These are phyloP conservation scores for Ostrea edulis DNA, from an alignment of 1,140 invertebrate species.

Conservation along the genomic window DNA sequence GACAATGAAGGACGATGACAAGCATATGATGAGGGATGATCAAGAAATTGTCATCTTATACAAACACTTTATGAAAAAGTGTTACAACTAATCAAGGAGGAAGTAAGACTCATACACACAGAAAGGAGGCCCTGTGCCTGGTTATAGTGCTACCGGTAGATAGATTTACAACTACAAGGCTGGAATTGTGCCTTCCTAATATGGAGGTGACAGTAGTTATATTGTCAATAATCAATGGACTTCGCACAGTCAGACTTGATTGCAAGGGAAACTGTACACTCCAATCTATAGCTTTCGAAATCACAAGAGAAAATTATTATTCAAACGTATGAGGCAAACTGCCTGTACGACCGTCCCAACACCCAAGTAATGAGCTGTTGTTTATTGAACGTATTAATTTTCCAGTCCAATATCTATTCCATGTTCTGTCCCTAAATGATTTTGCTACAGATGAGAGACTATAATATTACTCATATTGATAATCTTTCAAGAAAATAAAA, in stretches of 20 bases:
- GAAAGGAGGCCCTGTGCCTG: background rate
- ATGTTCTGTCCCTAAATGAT: background rate
- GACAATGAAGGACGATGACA: slow-evolving; percentile 1
- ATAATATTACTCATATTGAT: background rate
- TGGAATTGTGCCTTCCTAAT: slow-evolving; percentile 9
- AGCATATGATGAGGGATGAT: slow-evolving; percentile 26
- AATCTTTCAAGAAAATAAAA: background rate
- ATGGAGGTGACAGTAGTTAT: slow-evolving; percentile 9
- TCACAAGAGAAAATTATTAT: slow-evolving; percentile 18
- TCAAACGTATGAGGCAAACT: background rate
- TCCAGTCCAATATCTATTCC: slow-evolving; percentile 17
- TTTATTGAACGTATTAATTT: background rate
- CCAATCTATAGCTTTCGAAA: slow-evolving; percentile 4
- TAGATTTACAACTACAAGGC: background rate
- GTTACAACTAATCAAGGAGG: slow-evolving; percentile 9
- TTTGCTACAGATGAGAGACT: background rate
- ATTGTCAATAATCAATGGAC: slow-evolving; percentile 31
- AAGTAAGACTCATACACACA: slow-evolving; percentile 17
- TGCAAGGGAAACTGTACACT: slow-evolving; percentile 3
- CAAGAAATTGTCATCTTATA: background rate
- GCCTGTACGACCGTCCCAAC: background rate
- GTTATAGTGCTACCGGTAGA: slow-evolving; percentile 15
- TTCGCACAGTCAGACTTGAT: background rate
- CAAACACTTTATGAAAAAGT: slow-evolving; percentile 3
- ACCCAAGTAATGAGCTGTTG: background rate